Evolutionary conservation across 1,140 invertebrate genomes (phyloP).

Genomic region (Planococcus citri): DNA sequence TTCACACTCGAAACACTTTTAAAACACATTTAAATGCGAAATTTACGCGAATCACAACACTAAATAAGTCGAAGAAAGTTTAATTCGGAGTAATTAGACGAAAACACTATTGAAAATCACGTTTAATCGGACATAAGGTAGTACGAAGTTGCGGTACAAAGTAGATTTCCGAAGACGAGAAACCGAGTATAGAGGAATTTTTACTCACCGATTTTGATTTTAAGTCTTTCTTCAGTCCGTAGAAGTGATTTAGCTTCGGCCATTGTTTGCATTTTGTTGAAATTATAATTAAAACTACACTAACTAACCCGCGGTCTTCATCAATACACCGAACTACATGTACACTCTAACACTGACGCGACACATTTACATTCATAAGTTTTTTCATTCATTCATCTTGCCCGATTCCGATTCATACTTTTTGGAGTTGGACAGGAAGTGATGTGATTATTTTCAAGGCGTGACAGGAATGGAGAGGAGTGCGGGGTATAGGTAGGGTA

Average conservation of each 20-base stretch:
- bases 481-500: no score
- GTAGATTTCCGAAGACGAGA: no score
- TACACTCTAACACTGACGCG: constrained; percentile 14
- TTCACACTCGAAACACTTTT: no score
- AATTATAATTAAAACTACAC: neutral
- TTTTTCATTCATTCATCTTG: constrained; percentile 17
- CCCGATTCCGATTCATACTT: constrained; percentile 12
- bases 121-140: no score
- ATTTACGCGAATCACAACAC: no score
- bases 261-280: no score
- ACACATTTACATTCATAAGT: constrained; percentile 20
- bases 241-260: neutral
- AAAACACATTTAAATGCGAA: no score
- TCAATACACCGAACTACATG: neutral
- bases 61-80: no score
- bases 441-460: constrained; percentile 14
- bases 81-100: no score
- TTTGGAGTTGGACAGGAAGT: constrained; percentile 17
- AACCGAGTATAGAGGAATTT: no score
- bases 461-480: neutral
- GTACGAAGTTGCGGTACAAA: no score
- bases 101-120: no score
- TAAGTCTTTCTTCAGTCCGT: constrained; percentile 7
- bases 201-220: constrained; percentile 12
- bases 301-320: neutral